phyloP scores from a whole-genome alignment of 1,140 invertebrate genomes.

The Rhopalosiphum maidis region DNA sequence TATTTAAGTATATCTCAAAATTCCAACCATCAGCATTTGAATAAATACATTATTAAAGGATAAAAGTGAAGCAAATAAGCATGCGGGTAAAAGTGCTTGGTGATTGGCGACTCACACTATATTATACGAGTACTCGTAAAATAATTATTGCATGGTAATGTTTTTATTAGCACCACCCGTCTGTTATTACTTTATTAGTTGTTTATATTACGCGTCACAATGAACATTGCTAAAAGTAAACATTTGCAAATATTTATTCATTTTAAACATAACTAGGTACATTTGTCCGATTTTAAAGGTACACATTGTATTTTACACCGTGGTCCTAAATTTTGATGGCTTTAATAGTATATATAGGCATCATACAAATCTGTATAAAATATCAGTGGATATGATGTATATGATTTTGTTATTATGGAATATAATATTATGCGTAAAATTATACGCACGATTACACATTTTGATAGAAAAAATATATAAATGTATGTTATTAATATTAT shows the following conservation, averaged over 20 bases:
- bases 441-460: not conserved
- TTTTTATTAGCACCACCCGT: not conserved
- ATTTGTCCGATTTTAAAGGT: not conserved
- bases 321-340: not conserved
- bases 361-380: not conserved
- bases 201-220: not conserved
- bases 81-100: not conserved
- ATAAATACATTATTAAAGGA: not conserved
- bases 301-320: not conserved
- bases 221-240: not conserved
- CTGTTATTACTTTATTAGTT: not conserved
- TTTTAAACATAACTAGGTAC: not conserved
- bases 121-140: too few relatives aligned
- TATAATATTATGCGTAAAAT: not conserved
- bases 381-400: not conserved
- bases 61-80: not conserved
- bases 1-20: not conserved
- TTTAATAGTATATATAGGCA: not conserved
- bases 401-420: not conserved
- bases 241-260: not conserved
- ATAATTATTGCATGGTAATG: not conserved
- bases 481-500: not conserved
- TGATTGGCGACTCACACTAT: not conserved
- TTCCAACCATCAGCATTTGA: not conserved
- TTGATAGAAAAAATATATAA: not conserved